These are phyloP conservation scores for Drosophila bifasciata DNA, from an alignment of 1,140 invertebrate species.

Conservation along the genomic window DNA sequence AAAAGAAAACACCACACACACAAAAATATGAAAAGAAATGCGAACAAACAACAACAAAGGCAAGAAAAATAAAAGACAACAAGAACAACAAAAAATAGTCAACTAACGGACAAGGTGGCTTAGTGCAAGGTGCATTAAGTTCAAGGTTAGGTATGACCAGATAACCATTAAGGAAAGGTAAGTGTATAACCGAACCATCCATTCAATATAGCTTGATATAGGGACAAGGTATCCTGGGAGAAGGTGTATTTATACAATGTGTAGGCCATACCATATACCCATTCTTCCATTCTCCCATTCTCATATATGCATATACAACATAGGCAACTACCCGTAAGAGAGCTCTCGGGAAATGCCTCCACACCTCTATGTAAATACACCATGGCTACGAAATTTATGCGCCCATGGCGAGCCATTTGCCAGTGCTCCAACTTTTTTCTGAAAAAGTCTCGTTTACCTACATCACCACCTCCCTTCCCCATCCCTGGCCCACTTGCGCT, in stretches of 20 bases:
- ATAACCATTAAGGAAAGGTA: too few species aligned
- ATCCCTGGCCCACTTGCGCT: not conserved
- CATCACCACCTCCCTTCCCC: not conserved
- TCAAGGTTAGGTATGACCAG: too few species aligned
- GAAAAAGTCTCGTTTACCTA: conserved; percentile 35
- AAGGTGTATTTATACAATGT: too few species aligned
- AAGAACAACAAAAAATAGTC: conserved; percentile 14
- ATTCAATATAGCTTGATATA: too few species aligned
- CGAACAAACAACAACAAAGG: conserved; percentile 11
- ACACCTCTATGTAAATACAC: too few species aligned
- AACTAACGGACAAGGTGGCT: conserved; percentile 40
- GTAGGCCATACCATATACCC: too few species aligned
- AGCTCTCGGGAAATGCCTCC: too few species aligned
- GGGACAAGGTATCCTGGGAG: too few species aligned
- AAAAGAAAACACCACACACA: conserved; percentile 6
- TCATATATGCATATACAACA: too few species aligned
- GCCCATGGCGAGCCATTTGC: conserved; percentile 74
- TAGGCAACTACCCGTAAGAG: too few species aligned
- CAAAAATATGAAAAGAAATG: conserved; percentile 34
- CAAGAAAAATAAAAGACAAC: conserved; percentile 7
- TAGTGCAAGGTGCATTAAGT: not conserved
- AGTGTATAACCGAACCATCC: too few species aligned
- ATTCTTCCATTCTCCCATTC: too few species aligned
- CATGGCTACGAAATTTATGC: conserved; percentile 59
- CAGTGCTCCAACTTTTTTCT: conserved; percentile 61